Evolutionary conservation across 2,797 vertebrate genomes (phyloP), one percentile per base, ranked within the genome.

Genomic region (Anas capensis): DNA sequence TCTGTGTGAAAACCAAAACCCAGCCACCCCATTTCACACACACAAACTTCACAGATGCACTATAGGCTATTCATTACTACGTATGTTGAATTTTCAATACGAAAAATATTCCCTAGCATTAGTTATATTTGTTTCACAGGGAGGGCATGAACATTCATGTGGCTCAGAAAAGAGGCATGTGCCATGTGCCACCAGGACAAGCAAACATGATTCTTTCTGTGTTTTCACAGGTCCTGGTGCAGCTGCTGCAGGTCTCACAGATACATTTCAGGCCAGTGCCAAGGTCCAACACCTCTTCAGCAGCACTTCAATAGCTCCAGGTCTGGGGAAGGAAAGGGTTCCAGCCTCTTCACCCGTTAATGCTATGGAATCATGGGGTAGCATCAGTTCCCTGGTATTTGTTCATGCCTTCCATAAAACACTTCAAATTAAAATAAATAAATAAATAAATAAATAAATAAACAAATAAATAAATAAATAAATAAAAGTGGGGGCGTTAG

Each of bases 201-300:
- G 91, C 82, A 97, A 97, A 97, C 96, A 94, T 91, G 76, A 96
- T 96, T 95, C 94, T 93, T 96, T 97, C 94, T 96, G 98, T 94
- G 86, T 88, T 95, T 97, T 97, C 92, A 92, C 84, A 95, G 94
- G 95, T 97, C 96, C 88, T 93, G 8, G 3, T 88, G 71, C 72
- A 87, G 86, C 68, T 48, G 69, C 94, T 96, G 96, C 90, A 78
- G 79, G 88, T 92, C 82, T 96, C 54, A 17, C 92, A 96, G 83
- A 80, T 53, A 14, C 38, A 94, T 38, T 90, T 91, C 91, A 96
- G 96, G 86, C 76, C 93, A n/a, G 4, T 86, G 96, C 95, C 93
- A 88, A 90, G 24, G 40, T 80, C 53, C 14, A 7, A 84, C 86
- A 69, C 33, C 78, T 91, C 96, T 97, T 97, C 96, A 97, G 97